phyloP scores from a whole-genome alignment of 1,140 invertebrate genomes.

The Bombus huntii region DNA sequence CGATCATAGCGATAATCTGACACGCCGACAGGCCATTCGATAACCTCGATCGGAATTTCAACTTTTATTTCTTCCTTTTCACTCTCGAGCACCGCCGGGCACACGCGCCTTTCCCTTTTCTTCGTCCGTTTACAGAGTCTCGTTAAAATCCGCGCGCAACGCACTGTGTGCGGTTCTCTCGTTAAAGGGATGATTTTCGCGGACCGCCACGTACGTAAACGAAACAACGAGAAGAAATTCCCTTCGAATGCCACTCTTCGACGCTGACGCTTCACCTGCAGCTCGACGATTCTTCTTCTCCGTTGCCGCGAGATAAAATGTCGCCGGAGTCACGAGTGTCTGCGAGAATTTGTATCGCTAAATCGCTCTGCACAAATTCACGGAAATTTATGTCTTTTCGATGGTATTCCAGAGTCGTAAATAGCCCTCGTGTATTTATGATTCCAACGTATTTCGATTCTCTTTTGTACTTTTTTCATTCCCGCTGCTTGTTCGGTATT shows the following conservation, averaged over 20 bases:
- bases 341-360: slow-evolving; percentile 39
- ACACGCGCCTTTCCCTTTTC: background rate
- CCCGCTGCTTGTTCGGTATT: background rate
- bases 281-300: slow-evolving; percentile 51
- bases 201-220: slow-evolving; percentile 49
- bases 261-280: slow-evolving; percentile 34
- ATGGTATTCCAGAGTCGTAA: background rate
- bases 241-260: slow-evolving; percentile 60
- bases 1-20: background rate
- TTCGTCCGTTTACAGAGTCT: background rate
- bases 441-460: background rate
- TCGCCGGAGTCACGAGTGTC: background rate
- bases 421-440: background rate
- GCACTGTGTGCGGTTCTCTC: background rate
- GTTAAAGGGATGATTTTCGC: slow-evolving; percentile 48
- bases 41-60: background rate
- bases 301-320: slow-evolving; percentile 18
- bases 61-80: background rate
- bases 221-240: slow-evolving; percentile 36
- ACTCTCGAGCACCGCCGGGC: background rate
- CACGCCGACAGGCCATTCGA: background rate
- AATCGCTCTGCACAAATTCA: slow-evolving; percentile 30
- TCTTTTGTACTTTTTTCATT: background rate
- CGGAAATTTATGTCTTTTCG: background rate
- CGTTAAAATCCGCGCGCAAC: background rate